phyloP scores from a whole-genome alignment of 2,888 invertebrate genomes.

The Anthrax anthrax region DNA sequence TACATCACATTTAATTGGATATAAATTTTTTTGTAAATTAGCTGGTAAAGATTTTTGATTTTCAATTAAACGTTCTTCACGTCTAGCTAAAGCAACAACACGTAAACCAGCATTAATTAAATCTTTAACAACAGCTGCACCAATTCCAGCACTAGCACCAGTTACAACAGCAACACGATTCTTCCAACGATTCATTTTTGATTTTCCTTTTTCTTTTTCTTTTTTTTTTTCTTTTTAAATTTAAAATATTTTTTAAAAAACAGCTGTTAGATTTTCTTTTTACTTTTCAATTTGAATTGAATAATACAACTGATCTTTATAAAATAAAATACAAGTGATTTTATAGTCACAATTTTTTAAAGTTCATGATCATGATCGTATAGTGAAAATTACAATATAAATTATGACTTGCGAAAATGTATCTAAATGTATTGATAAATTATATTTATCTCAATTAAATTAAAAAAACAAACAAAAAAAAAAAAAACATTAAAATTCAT shows the following conservation, averaged over 20 bases:
- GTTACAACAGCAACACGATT: constrained; percentile 46
- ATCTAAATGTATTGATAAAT: too few species aligned
- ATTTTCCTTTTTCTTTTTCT: neutral
- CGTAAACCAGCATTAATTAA: constrained; percentile 37
- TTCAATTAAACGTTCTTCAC: constrained; percentile 31
- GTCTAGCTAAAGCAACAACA: constrained; percentile 40
- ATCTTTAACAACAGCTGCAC: constrained; percentile 34
- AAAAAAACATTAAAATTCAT: too few species aligned
- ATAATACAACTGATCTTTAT: neutral
- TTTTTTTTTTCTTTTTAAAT: neutral
- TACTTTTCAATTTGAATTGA: neutral
- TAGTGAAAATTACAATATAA: too few species aligned
- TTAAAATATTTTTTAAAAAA: neutral
- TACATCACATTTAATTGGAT: constrained; percentile 38
- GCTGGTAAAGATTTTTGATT: constrained; percentile 19
- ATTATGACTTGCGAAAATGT: too few species aligned
- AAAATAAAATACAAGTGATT: neutral
- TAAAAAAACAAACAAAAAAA: too few species aligned
- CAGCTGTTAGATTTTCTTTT: neutral
- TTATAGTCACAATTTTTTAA: neutral
- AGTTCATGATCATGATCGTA: neutral
- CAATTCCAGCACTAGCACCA: constrained; percentile 48
- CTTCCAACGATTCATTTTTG: constrained; percentile 41
- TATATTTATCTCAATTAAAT: too few species aligned
- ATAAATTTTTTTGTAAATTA: constrained; percentile 23